Evolutionary conservation across 2,888 invertebrate genomes (phyloP).

Genomic region (Meiosimyza platycephala): DNA sequence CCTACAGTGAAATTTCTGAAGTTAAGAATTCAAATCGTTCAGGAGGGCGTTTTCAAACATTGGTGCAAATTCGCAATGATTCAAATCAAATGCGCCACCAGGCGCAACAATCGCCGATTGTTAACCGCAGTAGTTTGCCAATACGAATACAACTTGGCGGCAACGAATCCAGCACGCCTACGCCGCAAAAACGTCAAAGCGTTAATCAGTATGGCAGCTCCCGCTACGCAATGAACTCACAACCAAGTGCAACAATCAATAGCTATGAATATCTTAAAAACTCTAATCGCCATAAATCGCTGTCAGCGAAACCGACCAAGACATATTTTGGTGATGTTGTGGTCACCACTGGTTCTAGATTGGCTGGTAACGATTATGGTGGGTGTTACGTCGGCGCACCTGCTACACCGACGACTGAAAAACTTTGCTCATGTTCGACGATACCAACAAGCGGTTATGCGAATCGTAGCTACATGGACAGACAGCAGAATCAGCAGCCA

Average conservation of each 20-base stretch:
- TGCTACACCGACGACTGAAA: slow-evolving; percentile 34
- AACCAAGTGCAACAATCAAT: slow-evolving; percentile 12
- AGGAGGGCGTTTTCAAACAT: slow-evolving; percentile 59
- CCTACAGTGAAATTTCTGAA: slow-evolving; percentile 11
- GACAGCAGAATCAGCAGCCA: not conserved
- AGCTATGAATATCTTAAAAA: slow-evolving; percentile 37
- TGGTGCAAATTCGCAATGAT: slow-evolving; percentile 61
- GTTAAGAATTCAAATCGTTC: not conserved
- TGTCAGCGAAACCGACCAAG: slow-evolving; percentile 3
- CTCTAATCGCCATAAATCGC: slow-evolving; percentile 2
- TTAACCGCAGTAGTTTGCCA: slow-evolving; percentile 40
- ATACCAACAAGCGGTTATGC: slow-evolving; percentile 23
- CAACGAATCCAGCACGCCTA: slow-evolving; percentile 28
- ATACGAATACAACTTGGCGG: slow-evolving; percentile 54
- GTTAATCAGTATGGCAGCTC: not conserved
- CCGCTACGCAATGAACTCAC: slow-evolving; percentile 9
- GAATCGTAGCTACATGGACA: slow-evolving; percentile 10
- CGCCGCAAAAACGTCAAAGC: slow-evolving; percentile 22
- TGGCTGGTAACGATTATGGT: not conserved
- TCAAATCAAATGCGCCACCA: slow-evolving; percentile 36
- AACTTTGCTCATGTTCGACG: not conserved
- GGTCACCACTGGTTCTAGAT: not conserved
- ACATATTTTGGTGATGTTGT: slow-evolving; percentile 47
- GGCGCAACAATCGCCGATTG: slow-evolving; percentile 6
- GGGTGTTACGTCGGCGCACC: slow-evolving; percentile 9